phyloP scores from a whole-genome alignment of 2,888 invertebrate species.

The Polyommatus icarus region DNA sequence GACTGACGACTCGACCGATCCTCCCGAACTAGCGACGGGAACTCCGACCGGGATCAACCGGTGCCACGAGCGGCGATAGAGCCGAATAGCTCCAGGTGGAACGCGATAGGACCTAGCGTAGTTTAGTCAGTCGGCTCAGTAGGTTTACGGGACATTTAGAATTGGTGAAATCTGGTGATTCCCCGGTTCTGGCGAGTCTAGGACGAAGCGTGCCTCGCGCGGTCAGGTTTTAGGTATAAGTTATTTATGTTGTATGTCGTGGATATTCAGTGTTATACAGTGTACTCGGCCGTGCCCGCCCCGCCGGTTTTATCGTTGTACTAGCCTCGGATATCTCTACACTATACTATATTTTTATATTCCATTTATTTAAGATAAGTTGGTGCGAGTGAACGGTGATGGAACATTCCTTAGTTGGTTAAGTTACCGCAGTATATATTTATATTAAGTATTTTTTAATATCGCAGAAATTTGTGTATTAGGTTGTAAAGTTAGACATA shows the following conservation, averaged over 20 bases:
- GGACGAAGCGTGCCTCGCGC: conserved; percentile 45
- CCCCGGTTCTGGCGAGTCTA: conserved; percentile 42
- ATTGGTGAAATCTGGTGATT: conserved; percentile 42
- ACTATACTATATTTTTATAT: conserved; percentile 21
- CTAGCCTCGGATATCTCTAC: conserved; percentile 24
- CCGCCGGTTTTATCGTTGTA: conserved; percentile 39
- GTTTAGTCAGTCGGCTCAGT: conserved; percentile 39
- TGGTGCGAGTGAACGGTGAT: not conserved
- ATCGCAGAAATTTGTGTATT: conserved; percentile 39
- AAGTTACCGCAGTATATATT: conserved; percentile 4
- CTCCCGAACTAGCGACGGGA: not conserved
- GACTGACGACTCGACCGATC: not conserved
- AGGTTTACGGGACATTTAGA: conserved; percentile 41
- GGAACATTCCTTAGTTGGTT: conserved; percentile 14
- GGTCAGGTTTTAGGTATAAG: conserved; percentile 54
- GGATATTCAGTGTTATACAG: conserved; percentile 41
- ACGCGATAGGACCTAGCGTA: conserved; percentile 29
- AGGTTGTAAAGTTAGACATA: conserved; percentile 67
- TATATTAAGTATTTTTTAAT: conserved; percentile 1
- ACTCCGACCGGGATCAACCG: conserved; percentile 14
- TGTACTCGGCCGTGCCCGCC: conserved; percentile 41
- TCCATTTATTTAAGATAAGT: conserved; percentile 22
- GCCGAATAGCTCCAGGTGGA: not conserved
- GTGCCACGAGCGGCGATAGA: conserved; percentile 1
- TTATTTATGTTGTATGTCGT: conserved; percentile 61